Base-by-base conservation (phyloP, 2,113 vertebrate species). In the Leucopsar rothschildi region DNA sequence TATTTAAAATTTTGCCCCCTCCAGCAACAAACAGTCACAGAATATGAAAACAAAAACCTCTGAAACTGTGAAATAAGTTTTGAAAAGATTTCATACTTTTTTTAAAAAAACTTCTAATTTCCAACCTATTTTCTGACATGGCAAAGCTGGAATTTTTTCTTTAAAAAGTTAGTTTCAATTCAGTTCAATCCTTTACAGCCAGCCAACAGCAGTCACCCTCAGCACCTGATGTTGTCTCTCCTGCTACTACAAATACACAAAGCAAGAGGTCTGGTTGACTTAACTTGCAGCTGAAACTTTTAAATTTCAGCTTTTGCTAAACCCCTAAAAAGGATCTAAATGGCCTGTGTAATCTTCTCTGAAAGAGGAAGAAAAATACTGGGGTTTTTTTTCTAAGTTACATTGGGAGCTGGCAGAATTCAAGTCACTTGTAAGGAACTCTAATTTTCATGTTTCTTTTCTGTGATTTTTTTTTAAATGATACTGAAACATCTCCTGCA, bases 321-420 rank as follows among this genome's bases (percentile, higher is more conserved):
- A 6, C 22, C 22, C 25, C 11, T 22, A 16, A 64, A 78, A 89
- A 55, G 4, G 10, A 59, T 28, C 25, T 64, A n/a, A 70, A 47
- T 14, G 5, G 28, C 28, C 56, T 33, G 40, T 0, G 2, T 39
- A 70, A 61, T 44, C 66, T 5, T 29, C 9, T 29, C 45, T 31
- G 9, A 80, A 57, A 86, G 2, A 83, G 3, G 5, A 79, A 33
- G 12, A 45, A 71, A 60, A 39, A n/a, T 4, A 2, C 5, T 45
- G 31, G 3, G 1, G 0, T 3, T 33, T 12, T 22, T 91, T 59
- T 37, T 3, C 28, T 13, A 23, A 44, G 37, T 10, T 45, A 31
- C 56, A 33, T 59, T 18, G 21, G 37, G 22, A 89, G 20, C 39
- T 23, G 40, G 40, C 4, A 85, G 50, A 65, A 88, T 27, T 78